Conservation (phyloP, 2,113 vertebrate species). For the Anolis carolinensis region DNA sequence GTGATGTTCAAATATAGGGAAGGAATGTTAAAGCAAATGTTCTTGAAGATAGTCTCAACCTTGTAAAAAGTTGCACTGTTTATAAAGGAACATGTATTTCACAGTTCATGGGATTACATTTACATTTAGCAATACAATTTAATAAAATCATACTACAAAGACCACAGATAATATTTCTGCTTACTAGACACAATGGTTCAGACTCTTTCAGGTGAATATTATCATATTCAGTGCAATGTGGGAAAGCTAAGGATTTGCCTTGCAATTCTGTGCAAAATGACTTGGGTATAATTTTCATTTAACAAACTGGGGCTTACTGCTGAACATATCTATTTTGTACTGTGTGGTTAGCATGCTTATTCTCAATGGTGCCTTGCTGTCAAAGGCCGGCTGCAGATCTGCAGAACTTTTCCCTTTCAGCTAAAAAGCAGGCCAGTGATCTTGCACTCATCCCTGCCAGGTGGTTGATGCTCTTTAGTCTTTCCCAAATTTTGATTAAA, state of each 20-base stretch:
- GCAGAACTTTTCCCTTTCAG: no score
- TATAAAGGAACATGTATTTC: background rate
- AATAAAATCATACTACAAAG: background rate
- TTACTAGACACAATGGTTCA: background rate
- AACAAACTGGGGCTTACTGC: background rate
- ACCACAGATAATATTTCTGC: background rate
- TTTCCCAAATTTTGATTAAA: background rate
- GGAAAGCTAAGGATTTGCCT: background rate
- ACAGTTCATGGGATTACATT: background rate
- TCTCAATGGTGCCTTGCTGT: background rate
- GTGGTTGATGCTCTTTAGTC: background rate
- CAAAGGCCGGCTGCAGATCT: no score
- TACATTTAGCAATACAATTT: background rate
- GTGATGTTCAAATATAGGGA: background rate
- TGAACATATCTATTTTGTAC: background rate
- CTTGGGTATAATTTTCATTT: background rate
- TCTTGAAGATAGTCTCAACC: background rate
- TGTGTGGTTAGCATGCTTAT: background rate
- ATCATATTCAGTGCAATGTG: no score
- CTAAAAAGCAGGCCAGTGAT: background rate
- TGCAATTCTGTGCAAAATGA: background rate
- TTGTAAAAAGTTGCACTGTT: background rate
- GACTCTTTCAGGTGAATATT: background rate
- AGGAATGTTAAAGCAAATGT: background rate
- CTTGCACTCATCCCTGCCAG: background rate